phyloP scores from a whole-genome alignment of 2,888 invertebrate species.

The Ptychoptera albimana region DNA sequence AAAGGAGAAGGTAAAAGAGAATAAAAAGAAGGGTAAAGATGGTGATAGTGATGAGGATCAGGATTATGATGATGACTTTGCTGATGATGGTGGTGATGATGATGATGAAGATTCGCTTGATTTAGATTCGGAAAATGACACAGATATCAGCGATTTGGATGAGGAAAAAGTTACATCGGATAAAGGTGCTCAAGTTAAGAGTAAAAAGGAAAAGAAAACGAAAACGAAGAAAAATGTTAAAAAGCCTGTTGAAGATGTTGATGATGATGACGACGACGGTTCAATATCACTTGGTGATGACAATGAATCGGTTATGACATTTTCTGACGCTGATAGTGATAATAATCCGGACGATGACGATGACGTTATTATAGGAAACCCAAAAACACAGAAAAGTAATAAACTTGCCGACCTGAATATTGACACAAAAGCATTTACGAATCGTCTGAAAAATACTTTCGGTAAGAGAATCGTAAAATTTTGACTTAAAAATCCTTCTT shows the following conservation, averaged over 20 bases:
- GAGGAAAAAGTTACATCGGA: too few relatives aligned
- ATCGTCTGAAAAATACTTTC: background rate
- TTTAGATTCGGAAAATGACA: slow-evolving; percentile 17
- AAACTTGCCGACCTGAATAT: background rate
- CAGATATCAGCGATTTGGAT: slow-evolving; percentile 14
- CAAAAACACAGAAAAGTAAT: slow-evolving; percentile 8
- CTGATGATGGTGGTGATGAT: slow-evolving; percentile 23
- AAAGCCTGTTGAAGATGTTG: slow-evolving; percentile 29
- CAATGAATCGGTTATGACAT: slow-evolving; percentile 15
- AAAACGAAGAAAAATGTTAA: slow-evolving; percentile 17
- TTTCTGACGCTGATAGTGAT: slow-evolving; percentile 14
- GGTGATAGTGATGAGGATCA: slow-evolving; percentile 17
- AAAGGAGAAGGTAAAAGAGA: slow-evolving; percentile 14
- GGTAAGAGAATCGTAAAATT: slow-evolving; percentile 15
- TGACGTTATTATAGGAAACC: slow-evolving; percentile 12
- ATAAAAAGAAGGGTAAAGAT: slow-evolving; percentile 20
- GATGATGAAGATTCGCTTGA: slow-evolving; percentile 15
- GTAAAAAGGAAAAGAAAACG: slow-evolving; percentile 13
- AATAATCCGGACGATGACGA: slow-evolving; percentile 15
- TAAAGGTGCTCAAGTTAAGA: slow-evolving; percentile 25
- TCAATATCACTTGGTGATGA: slow-evolving; percentile 17
- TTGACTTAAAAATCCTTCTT: too few relatives aligned
- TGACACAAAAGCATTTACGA: background rate
- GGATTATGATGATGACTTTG: slow-evolving; percentile 22
- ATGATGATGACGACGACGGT: slow-evolving; percentile 16